Conservation (phyloP, 2,113 vertebrate species). For the Laticauda laticaudata region DNA sequence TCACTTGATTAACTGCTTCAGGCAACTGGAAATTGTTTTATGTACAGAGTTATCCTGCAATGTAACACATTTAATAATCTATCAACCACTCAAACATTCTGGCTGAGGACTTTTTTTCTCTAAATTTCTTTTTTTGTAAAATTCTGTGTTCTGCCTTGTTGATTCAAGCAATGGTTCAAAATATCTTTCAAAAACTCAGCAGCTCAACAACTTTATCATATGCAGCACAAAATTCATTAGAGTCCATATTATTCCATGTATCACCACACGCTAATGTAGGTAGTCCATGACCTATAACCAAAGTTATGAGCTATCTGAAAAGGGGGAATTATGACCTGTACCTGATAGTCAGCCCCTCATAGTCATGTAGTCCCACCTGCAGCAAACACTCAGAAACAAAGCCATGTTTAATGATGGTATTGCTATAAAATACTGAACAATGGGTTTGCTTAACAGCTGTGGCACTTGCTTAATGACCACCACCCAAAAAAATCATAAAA, state of each 20-base stretch:
- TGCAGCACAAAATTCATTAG: not conserved
- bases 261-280: not conserved
- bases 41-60: not conserved
- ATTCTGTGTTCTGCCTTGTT: not conserved
- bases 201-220: not conserved
- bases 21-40: not conserved
- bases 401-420: not conserved
- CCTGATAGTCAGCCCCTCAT: not conserved
- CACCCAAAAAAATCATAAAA: not conserved
- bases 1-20: not conserved
- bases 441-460: not conserved
- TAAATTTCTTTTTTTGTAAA: not conserved
- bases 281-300: not conserved
- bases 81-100: not conserved
- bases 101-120: not conserved
- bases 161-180: not conserved
- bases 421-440: not conserved
- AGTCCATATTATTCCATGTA: not conserved
- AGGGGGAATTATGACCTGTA: not conserved
- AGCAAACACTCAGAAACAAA: not conserved
- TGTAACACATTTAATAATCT: not conserved
- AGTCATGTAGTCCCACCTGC: not conserved
- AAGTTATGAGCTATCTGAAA: not conserved
- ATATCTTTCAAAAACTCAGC: not conserved
- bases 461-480: not conserved